Evolutionary conservation across 2,113 vertebrate genomes (phyloP).

Genomic region (Pachyramphus minor): DNA sequence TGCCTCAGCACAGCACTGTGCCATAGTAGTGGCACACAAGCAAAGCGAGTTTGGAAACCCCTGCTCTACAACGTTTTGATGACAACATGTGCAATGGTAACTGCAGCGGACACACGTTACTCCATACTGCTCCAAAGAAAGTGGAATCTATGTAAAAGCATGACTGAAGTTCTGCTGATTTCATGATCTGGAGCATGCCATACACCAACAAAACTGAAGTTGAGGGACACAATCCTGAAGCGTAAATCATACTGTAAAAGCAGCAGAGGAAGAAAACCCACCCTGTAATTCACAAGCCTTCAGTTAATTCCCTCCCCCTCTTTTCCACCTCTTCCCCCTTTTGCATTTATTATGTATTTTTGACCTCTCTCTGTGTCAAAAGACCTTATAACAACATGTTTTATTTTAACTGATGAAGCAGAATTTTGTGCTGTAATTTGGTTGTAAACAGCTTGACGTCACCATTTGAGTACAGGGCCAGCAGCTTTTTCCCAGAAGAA

Average conservation of each 20-base stretch:
- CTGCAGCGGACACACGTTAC: background rate
- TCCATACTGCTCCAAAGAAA: background rate
- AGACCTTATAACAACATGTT: background rate
- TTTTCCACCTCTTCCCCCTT: background rate
- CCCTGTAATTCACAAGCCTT: background rate
- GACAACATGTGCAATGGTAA: background rate
- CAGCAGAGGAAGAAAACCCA: conserved; percentile 42
- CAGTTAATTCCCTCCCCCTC: background rate
- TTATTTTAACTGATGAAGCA: background rate
- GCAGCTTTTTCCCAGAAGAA: background rate
- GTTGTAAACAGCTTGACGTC: background rate
- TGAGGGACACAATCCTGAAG: conserved; percentile 18
- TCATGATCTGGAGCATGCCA: conserved; percentile 9
- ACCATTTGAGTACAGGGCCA: background rate
- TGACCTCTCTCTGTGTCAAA: conserved; percentile 52
- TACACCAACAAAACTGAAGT: conserved; percentile 32
- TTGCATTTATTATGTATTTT: background rate
- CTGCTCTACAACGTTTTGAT: background rate
- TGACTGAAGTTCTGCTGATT: conserved; percentile 33
- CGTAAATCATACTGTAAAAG: conserved; percentile 42
- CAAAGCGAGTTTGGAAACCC: conserved; percentile 36
- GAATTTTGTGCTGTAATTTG: background rate
- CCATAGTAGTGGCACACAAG: background rate
- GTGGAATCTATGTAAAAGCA: conserved; percentile 48
- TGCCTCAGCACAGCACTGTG: background rate